Conservation (phyloP, 2,797 vertebrate species). For the Euphonia xanthogaster region DNA sequence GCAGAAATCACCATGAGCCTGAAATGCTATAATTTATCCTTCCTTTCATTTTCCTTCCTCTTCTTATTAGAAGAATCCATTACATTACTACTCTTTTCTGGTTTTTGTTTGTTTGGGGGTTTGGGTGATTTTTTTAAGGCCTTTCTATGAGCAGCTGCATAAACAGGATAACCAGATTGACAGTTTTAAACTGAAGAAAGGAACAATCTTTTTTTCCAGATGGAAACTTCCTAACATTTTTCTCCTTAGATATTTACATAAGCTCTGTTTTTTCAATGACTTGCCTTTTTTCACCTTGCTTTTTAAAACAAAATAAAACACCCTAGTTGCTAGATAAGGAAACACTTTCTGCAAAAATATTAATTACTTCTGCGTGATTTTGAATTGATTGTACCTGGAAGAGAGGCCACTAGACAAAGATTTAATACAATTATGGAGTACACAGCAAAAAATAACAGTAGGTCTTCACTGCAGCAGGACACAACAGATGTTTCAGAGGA, state of each 20-base stretch:
- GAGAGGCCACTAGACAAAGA: background rate
- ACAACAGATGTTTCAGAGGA: constrained; percentile 54
- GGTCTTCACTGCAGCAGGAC: background rate
- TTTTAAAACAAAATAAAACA: background rate
- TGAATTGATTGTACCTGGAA: background rate
- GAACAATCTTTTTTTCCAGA: background rate
- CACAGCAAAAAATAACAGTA: background rate
- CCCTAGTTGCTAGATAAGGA: background rate
- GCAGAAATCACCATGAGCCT: background rate
- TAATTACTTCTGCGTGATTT: background rate
- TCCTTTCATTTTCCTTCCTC: background rate
- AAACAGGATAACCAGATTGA: background rate
- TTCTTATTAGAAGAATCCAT: background rate
- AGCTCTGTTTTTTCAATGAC: background rate
- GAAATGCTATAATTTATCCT: background rate
- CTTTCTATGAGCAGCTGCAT: background rate
- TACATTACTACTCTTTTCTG: too few relatives aligned
- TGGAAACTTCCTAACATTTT: background rate
- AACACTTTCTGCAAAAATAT: background rate
- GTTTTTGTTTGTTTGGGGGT: background rate
- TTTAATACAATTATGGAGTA: background rate
- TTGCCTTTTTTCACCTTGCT: background rate
- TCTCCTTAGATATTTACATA: background rate
- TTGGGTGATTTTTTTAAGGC: background rate
- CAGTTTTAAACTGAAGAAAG: background rate